Conservation (phyloP, 1,140 invertebrate genomes). For the Papilio xuthus region DNA sequence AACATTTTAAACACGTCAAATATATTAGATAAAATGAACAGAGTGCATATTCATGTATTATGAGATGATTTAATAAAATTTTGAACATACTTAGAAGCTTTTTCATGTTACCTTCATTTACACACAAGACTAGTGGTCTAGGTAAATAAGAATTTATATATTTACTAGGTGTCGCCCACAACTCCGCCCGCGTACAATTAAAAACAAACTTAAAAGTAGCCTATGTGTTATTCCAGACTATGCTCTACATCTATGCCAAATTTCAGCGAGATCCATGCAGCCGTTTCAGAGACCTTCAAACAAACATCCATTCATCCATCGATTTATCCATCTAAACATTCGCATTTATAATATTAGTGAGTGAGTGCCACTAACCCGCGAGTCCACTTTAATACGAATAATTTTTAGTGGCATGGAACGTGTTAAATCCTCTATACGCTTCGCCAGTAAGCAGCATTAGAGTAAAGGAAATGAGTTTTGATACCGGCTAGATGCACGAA, state of each 20-base stretch:
- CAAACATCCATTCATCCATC: no score
- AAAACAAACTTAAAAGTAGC: no score
- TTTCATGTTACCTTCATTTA: background rate
- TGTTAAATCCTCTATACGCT: background rate
- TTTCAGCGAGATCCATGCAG: no score
- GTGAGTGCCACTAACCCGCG: background rate
- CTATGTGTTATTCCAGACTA: no score
- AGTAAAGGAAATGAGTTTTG: conserved; percentile 1
- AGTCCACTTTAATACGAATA: background rate
- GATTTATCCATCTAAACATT: no score
- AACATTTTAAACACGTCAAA: background rate
- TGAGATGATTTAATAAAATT: background rate
- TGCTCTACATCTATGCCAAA: no score
- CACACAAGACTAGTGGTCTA: background rate
- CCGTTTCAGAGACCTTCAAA: no score
- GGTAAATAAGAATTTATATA: no score
- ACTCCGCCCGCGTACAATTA: no score
- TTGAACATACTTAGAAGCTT: background rate
- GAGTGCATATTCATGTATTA: background rate
- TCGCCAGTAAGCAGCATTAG: background rate
- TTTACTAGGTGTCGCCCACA: no score
- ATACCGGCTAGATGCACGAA: background rate
- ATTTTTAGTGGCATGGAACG: background rate
- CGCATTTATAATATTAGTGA: no score
- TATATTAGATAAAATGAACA: background rate